Evolutionary conservation across 2,113 vertebrate genomes (phyloP).

Genomic region (Nothobranchius furzeri): DNA sequence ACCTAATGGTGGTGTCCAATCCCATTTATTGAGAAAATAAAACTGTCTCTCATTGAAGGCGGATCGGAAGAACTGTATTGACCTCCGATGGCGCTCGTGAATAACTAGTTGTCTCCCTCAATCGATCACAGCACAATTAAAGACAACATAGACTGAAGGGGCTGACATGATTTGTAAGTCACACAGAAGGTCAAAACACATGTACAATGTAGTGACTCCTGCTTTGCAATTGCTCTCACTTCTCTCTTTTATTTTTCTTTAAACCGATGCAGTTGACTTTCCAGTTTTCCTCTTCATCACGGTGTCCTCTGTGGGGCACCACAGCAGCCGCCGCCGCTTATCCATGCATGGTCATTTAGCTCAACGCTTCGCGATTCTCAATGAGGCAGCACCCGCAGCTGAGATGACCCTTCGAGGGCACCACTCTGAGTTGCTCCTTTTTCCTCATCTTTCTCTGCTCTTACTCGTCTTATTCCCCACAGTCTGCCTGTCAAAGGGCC

Average conservation of each 20-base stretch:
- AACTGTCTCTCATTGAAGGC: constrained; percentile 66
- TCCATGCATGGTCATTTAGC: constrained; percentile 65
- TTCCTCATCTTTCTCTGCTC: constrained; percentile 56
- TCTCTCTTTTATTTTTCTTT: constrained; percentile 19
- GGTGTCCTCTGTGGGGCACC: constrained; percentile 23
- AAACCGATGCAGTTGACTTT: constrained; percentile 14
- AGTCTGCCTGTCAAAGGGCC: constrained; percentile 72
- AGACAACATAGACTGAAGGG: constrained; percentile 46
- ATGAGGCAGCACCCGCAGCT: constrained; percentile 54
- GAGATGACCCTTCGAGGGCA: constrained; percentile 64
- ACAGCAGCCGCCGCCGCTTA: constrained; percentile 34
- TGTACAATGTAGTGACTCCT: constrained; percentile 14
- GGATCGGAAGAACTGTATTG: constrained; percentile 71
- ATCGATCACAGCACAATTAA: constrained; percentile 72
- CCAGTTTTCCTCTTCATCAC: constrained; percentile 18
- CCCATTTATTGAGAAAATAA: constrained; percentile 74
- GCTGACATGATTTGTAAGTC: constrained; percentile 68
- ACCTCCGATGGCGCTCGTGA: constrained; percentile 67
- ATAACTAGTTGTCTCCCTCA: constrained; percentile 71
- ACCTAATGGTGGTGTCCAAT: constrained; percentile 62
- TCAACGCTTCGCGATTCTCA: constrained; percentile 57
- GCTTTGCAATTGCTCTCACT: constrained; percentile 19
- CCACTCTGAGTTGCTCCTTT: constrained; percentile 51
- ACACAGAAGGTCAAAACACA: constrained; percentile 66
- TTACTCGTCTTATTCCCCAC: constrained; percentile 68